Evolutionary conservation across 2,888 invertebrate species (phyloP).

Genomic region (Odiellus spinosus): DNA sequence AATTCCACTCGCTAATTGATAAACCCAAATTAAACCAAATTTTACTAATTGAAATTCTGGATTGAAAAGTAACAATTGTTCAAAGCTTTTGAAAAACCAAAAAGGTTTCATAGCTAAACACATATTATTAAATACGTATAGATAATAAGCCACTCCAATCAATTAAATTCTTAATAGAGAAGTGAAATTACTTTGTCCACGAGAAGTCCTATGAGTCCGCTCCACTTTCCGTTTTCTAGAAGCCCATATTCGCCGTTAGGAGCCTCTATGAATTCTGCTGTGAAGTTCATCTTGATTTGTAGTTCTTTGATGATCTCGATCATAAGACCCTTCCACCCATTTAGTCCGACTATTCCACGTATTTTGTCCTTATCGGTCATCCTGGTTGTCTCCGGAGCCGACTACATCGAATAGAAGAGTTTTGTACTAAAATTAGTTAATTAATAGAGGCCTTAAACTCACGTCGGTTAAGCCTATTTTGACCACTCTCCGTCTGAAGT

Average conservation of each 20-base stretch:
- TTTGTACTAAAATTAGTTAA: not conserved
- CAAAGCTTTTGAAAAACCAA: too few species aligned
- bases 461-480: conserved; percentile 17
- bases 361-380: not conserved
- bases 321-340: conserved; percentile 13
- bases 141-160: too few species aligned
- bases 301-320: conserved; percentile 61
- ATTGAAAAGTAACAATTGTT: too few species aligned
- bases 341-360: conserved; percentile 8
- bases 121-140: too few species aligned
- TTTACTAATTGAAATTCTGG: too few species aligned
- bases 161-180: too few species aligned
- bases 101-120: too few species aligned
- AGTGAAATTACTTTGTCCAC: conserved; percentile 31
- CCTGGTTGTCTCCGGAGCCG: not conserved
- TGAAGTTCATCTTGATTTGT: conserved; percentile 60
- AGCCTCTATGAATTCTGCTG: conserved; percentile 34
- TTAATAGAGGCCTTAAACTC: conserved; percentile 8
- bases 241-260: conserved; percentile 24
- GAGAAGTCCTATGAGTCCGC: conserved; percentile 34
- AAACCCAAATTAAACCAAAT: too few species aligned
- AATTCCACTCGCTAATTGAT: conserved; percentile 24
- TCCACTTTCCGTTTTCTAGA: conserved; percentile 24
- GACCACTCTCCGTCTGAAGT: conserved; percentile 12
- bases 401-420: not conserved